Conservation (phyloP, 2,113 vertebrate genomes). For the Pogona vitticeps region DNA sequence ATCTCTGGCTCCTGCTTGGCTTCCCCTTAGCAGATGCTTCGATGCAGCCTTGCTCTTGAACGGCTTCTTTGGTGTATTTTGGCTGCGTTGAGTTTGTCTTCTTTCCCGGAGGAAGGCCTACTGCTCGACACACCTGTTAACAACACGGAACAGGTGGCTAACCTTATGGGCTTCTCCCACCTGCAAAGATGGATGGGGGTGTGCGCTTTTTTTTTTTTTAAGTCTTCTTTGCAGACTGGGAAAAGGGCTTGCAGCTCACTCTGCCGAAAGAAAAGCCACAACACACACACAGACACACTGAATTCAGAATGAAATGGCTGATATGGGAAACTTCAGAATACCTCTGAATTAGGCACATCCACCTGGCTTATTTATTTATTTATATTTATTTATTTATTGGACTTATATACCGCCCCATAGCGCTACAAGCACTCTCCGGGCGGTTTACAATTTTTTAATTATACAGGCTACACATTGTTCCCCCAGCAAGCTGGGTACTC, state of each 20-base stretch:
- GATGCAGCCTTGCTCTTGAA: neutral
- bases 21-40: neutral
- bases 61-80: constrained; percentile 1
- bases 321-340: too few species aligned
- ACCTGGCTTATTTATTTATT: too few species aligned
- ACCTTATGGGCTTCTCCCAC: constrained; percentile 28
- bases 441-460: too few species aligned
- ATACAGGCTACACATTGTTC: too few species aligned
- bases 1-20: neutral
- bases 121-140: constrained; percentile 32
- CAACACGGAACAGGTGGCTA: constrained; percentile 23
- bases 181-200: neutral
- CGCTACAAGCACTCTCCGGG: too few species aligned
- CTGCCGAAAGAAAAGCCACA: neutral
- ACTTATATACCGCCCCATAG: too few species aligned
- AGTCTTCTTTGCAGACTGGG: neutral
- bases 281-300: neutral
- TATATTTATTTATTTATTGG: too few species aligned
- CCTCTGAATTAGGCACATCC: too few species aligned
- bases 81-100: neutral
- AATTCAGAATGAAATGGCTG: neutral
- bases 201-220: too few species aligned
- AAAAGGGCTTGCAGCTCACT: neutral
- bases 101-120: constrained; percentile 20
- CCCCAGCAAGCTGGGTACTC: too few species aligned